Evolutionary conservation across 2,888 invertebrate species (phyloP), one percentile per base, ranked within the genome.

Genomic region (Nephrocerus scutellatus): DNA sequence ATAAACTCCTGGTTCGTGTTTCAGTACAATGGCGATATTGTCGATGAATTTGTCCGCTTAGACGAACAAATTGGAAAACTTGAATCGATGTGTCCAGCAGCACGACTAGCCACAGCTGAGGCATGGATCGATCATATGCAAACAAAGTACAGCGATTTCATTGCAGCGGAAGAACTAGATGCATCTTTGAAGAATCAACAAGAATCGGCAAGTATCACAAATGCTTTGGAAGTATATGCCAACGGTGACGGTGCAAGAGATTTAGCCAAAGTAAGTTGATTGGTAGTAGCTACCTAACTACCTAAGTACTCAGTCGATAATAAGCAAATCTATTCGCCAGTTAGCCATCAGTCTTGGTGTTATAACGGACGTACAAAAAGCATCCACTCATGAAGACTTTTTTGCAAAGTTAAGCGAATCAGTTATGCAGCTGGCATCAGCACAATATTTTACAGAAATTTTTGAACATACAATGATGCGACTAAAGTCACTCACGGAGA

Each of bases 361-460:
- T 3, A 49, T 64, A 26, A 49, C 49, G 15, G 61, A 68, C 49
- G 49, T 54, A 47, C 55, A 59, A 13, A 66, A 66, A 53, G 66
- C 68, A 53, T 57, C 59, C 48, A 55, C 53, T 36, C 65, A 68
- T 44, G 68, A 68, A 54, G 68, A 68, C 44, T 68, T 68, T 46
- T 59, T 68, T 50, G 68, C 66, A 33, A 64, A 60, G 33, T 47
- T 68, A 20, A 68, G 64, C 42, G 63, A 63, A 49, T 57, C 63
- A 21, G 56, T 59, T 5, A 46, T 66, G 19, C 57, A 62, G 37
- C 39, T 59, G 22, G 51, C 57, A 16, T 52, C 60, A 30, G 51
- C 58, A 32, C 57, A 59, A 9, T 62, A 59, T 30, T 64, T 61
- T 23, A 49, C 52, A 1, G 68, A 68, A 30, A 55, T 68, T 14